Conservation (phyloP, 1,140 invertebrate species). For the Sitobion miscanthi region DNA sequence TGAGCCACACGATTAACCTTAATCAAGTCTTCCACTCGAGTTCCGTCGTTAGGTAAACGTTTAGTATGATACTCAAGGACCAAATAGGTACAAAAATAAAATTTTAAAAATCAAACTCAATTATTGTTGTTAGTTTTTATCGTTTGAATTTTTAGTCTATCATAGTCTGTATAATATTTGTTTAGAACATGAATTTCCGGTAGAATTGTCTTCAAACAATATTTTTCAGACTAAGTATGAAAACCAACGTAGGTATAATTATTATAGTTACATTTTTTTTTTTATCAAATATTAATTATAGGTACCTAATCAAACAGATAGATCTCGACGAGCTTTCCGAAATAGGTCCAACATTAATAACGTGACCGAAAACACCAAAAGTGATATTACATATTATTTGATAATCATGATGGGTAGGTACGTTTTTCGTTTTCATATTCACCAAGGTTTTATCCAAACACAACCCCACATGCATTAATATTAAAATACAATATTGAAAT, state of each 20-base stretch:
- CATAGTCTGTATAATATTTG: no score
- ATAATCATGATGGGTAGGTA: neutral
- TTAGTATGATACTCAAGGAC: constrained; percentile 73
- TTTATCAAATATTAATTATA: neutral
- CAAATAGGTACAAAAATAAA: constrained; percentile 66
- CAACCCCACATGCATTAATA: neutral
- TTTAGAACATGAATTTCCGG: no score
- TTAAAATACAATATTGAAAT: no score
- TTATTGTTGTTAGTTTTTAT: neutral
- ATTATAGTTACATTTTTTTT: neutral
- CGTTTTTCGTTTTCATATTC: neutral
- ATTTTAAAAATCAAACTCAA: neutral
- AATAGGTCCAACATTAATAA: neutral
- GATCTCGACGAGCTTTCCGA: neutral
- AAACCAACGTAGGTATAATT: neutral
- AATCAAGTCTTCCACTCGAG: constrained; percentile 73
- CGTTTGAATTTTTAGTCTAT: neutral
- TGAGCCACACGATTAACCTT: constrained; percentile 71
- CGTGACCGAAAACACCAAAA: neutral
- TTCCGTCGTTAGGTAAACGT: constrained; percentile 74
- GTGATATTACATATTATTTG: neutral
- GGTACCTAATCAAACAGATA: neutral
- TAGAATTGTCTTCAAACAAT: no score
- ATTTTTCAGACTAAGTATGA: neutral
- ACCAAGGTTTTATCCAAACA: neutral